Conservation (phyloP, 1,140 invertebrate species). For the Drosophila littoralis region DNA sequence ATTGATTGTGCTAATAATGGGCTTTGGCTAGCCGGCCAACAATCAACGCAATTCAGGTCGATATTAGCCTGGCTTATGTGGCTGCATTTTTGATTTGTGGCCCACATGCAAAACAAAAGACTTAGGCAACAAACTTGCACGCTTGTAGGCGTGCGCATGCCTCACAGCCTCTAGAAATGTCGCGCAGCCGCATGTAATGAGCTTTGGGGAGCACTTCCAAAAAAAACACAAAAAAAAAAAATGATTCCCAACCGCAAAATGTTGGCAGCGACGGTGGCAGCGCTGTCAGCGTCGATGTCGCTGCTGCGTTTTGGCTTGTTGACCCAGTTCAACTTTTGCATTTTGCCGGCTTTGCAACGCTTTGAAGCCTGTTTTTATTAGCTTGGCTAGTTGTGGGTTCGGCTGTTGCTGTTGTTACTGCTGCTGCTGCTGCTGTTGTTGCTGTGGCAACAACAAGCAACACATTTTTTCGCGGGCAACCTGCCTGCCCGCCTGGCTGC, state of each 20-base stretch:
- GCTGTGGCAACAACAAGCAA: constrained; percentile 34
- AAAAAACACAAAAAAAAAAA: constrained; percentile 9
- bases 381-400: constrained; percentile 61
- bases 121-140: constrained; percentile 72
- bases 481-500: constrained; percentile 17
- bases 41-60: constrained; percentile 10
- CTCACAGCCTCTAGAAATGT: constrained; percentile 16
- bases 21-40: constrained; percentile 18
- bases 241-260: constrained; percentile 23
- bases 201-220: constrained; percentile 13
- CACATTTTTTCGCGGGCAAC: constrained; percentile 69
- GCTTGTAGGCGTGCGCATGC: background rate
- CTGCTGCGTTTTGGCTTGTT: constrained; percentile 79
- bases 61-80: constrained; percentile 63
- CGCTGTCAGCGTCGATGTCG: constrained; percentile 29
- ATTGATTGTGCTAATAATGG: constrained; percentile 32
- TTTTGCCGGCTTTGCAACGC: constrained; percentile 74
- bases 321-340: constrained; percentile 84
- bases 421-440: constrained; percentile 1
- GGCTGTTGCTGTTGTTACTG: constrained; percentile 20
- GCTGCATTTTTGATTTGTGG: constrained; percentile 11
- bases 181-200: constrained; percentile 1
- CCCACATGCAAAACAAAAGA: constrained; percentile 59
- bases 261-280: constrained; percentile 17
- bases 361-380: constrained; percentile 78